Base-by-base conservation (phyloP, 2,888 invertebrate genomes). In the Ormyrus nitidulus region DNA sequence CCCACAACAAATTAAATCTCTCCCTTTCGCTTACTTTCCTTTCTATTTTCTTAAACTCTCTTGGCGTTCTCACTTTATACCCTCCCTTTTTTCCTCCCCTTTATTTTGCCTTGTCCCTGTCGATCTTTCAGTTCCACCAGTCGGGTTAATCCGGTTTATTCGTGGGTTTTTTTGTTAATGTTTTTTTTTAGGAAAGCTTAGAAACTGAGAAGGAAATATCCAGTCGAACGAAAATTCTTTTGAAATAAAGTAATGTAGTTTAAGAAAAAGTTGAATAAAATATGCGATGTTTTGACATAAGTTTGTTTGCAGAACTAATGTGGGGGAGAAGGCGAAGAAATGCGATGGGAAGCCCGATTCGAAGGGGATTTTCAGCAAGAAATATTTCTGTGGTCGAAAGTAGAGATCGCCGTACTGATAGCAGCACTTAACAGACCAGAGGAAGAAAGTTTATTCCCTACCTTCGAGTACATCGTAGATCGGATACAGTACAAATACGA, bases 1-100 rank as follows among this genome's bases (percentile, higher is more conserved):
- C 62, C 13, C 54, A 54, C 53, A 62, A 9, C 72, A 62, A 72
- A 72, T 62, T 51, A 72, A 72, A 72, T 62, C 62, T 61, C 54
- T 53, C 62, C 49, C 58, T 53, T 51, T 44, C 62, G 13, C 44
- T 13, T 44, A 10, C 13, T 62, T 59, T 53, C 53, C n/a, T 49
- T 62, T 58, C 53, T 53, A 62, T 61, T 71, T 71, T 10, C 54
- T 34, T n/a, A 5, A 19, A 10, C n/a, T 44, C 48, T 48, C 4
- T 53, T 19, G 8, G 34, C 72, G 9, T 13, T 6, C 10, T 6
- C 72, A n/a, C 34, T 44, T 46, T 58, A 56, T 48, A 70, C 58
- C 49, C 49, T 70, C 59, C 59, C 59, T 46, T 53, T 72, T 61
- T 61, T 71, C 7, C 54, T 34, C 44, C 7, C 19, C 44, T 44